Evolutionary conservation across 2,888 invertebrate species (phyloP).

Genomic region (Caenorhabditis angaria): DNA sequence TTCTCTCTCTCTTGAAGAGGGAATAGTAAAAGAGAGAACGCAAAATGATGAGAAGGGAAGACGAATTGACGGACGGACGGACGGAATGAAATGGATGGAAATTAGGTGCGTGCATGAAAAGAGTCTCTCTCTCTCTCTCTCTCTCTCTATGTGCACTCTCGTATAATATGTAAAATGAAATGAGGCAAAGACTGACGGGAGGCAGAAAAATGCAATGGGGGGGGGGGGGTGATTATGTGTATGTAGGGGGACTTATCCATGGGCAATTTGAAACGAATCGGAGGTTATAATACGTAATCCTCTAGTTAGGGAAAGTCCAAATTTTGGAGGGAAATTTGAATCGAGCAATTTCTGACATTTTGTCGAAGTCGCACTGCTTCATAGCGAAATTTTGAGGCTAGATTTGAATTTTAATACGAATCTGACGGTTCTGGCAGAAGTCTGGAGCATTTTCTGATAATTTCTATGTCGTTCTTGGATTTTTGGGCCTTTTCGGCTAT

Average conservation of each 20-base stretch:
- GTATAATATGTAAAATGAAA: not conserved
- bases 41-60: slow-evolving; percentile 7
- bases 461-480: too few relatives aligned
- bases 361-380: too few relatives aligned
- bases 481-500: too few relatives aligned
- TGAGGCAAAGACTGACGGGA: not conserved
- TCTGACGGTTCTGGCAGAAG: too few relatives aligned
- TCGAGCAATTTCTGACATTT: too few relatives aligned
- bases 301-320: not conserved
- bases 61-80: slow-evolving; percentile 28
- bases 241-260: not conserved
- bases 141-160: not conserved
- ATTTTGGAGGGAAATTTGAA: not conserved
- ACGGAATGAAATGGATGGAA: too few relatives aligned
- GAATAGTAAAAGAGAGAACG: not conserved
- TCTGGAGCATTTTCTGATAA: too few relatives aligned
- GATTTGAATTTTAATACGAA: too few relatives aligned
- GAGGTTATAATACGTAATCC: not conserved
- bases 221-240: slow-evolving; percentile 2
- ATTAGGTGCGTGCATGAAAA: slow-evolving; percentile 7
- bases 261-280: not conserved
- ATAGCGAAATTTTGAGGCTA: too few relatives aligned
- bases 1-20: not conserved
- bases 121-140: slow-evolving; percentile 15
- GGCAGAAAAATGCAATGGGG: too few relatives aligned